These are phyloP conservation scores for Orestias chungarensis DNA, from an alignment of 2,797 vertebrate species.

Conservation along the genomic window DNA sequence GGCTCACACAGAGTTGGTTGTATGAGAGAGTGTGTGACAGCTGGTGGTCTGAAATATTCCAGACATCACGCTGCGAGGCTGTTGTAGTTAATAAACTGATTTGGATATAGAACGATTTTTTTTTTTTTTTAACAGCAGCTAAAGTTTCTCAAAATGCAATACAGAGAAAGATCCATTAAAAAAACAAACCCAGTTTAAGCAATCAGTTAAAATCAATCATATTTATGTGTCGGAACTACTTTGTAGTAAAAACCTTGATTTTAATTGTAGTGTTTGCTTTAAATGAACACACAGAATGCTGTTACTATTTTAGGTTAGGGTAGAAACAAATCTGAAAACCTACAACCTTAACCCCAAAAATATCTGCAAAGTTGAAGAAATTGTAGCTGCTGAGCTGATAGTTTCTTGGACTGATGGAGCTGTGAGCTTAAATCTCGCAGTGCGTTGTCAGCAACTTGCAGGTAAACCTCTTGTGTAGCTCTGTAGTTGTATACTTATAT, in stretches of 20 bases:
- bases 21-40: conserved; percentile 34
- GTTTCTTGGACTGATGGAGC: not conserved
- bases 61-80: conserved; percentile 29
- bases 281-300: not conserved
- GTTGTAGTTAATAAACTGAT: conserved; percentile 23
- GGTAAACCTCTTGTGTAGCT: not conserved
- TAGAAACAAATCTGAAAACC: not conserved
- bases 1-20: conserved; percentile 35
- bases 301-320: not conserved
- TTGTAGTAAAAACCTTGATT: not conserved
- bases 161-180: not conserved
- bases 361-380: not conserved
- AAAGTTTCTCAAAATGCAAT: not conserved
- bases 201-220: not conserved
- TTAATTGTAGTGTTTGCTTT: not conserved
- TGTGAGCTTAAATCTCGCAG: not conserved
- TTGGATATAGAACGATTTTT: conserved; percentile 28
- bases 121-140: conserved; percentile 23
- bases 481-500: not conserved
- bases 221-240: not conserved
- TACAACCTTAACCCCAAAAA: not conserved
- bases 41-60: conserved; percentile 33
- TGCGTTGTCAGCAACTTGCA: not conserved
- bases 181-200: not conserved
- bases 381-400: not conserved